Conservation (phyloP, 2,797 vertebrate species). For the Myotis daubentonii region DNA sequence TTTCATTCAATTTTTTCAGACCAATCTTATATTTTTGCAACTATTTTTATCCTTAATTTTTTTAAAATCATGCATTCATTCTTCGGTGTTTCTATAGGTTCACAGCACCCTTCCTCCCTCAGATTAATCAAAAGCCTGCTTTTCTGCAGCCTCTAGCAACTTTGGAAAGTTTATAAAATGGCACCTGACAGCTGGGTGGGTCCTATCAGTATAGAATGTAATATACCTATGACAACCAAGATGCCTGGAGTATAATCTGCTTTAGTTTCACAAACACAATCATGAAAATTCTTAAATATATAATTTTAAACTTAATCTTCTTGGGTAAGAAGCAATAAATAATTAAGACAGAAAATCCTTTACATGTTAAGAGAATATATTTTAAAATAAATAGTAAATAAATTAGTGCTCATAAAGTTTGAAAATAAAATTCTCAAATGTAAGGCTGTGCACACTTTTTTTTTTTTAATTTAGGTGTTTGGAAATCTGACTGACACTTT, state of each 20-base stretch:
- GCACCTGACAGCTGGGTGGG: neutral
- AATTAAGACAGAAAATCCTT: constrained; percentile 49
- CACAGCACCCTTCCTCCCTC: neutral
- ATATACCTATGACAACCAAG: neutral
- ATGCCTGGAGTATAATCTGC: neutral
- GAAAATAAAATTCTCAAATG: constrained; percentile 48
- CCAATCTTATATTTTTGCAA: neutral
- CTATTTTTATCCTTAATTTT: constrained; percentile 20
- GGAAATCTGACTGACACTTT: constrained; percentile 6
- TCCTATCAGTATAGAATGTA: neutral
- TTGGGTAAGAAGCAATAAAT: constrained; percentile 33
- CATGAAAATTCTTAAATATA: constrained; percentile 28
- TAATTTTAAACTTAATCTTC: neutral
- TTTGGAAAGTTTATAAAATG: constrained; percentile 29
- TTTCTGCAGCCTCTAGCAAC: neutral
- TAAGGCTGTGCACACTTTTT: neutral
- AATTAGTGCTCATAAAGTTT: constrained; percentile 17
- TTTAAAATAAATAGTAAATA: constrained; percentile 5
- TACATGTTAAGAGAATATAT: constrained; percentile 6
- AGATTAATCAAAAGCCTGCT: constrained; percentile 33
- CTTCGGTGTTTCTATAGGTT: neutral
- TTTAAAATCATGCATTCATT: neutral
- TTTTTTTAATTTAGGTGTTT: constrained; percentile 7
- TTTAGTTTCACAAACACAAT: constrained; percentile 43
- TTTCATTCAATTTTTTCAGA: constrained; percentile 17